phyloP scores from a whole-genome alignment of 2,797 vertebrate genomes.

The Aphelocoma californica region DNA sequence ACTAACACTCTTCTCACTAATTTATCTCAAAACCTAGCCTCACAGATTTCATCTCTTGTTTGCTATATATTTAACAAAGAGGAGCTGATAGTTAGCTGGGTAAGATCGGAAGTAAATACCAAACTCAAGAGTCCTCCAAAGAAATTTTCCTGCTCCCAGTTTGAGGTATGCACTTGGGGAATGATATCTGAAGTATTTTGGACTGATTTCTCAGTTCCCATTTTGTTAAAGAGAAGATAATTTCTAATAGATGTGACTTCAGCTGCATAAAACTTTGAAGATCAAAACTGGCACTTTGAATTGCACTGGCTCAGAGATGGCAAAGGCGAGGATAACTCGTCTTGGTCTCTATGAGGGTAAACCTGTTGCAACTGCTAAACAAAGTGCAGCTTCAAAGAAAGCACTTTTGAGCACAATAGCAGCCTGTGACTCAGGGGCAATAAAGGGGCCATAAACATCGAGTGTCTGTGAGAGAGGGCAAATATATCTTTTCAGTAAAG shows the following conservation, averaged over 20 bases:
- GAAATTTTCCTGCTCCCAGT: not conserved
- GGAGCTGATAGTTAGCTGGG: not conserved
- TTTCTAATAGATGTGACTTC: not conserved
- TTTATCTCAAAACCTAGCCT: not conserved
- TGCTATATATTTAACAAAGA: not conserved
- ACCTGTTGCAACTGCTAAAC: not conserved
- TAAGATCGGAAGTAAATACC: constrained; percentile 20
- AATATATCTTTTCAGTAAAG: constrained; percentile 13
- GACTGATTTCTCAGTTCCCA: not conserved
- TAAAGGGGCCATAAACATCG: constrained; percentile 23
- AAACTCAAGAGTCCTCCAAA: not conserved
- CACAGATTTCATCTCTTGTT: not conserved
- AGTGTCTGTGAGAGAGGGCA: constrained; percentile 30
- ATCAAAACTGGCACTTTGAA: not conserved
- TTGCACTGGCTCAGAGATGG: not conserved
- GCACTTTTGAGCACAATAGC: constrained; percentile 30
- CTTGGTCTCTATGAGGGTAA: not conserved
- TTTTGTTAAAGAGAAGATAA: not conserved
- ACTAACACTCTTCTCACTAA: not conserved
- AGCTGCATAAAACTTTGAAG: not conserved
- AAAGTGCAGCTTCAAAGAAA: constrained; percentile 1
- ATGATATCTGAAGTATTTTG: not conserved
- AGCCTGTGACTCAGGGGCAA: not conserved
- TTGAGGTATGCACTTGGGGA: not conserved
- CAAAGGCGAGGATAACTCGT: not conserved